phyloP scores from a whole-genome alignment of 2,797 vertebrate species.

The Cottoperca gobio region DNA sequence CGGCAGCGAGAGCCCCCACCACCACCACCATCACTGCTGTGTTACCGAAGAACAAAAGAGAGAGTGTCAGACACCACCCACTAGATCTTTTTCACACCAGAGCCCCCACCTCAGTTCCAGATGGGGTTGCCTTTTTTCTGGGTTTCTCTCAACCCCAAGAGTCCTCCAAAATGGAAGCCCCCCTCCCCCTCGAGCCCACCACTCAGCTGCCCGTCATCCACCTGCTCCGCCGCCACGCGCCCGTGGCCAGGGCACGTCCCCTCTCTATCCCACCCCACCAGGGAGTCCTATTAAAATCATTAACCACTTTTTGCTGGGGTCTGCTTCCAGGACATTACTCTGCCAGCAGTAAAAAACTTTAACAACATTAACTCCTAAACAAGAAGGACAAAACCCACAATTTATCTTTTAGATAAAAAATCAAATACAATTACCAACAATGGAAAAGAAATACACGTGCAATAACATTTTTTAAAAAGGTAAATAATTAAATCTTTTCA shows the following conservation, averaged over 20 bases:
- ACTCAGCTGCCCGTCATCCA: conserved; percentile 89
- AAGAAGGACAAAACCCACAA: conserved; percentile 19
- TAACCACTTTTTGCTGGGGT: conserved; percentile 75
- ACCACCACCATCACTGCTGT: conserved; percentile 82
- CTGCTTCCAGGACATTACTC: conserved; percentile 65
- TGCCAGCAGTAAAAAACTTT: conserved; percentile 62
- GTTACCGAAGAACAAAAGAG: conserved; percentile 89
- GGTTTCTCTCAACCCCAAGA: conserved; percentile 87
- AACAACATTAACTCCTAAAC: conserved; percentile 51
- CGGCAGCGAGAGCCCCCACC: conserved; percentile 71
- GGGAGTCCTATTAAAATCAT: conserved; percentile 83
- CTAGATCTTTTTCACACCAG: conserved; percentile 88
- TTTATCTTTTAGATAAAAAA: conserved; percentile 16
- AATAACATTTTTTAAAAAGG: neutral
- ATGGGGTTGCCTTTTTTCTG: conserved; percentile 86
- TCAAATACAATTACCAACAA: neutral
- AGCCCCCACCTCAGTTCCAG: conserved; percentile 87
- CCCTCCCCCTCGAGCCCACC: conserved; percentile 75
- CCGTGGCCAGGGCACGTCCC: conserved; percentile 79
- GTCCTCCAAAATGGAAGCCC: conserved; percentile 85
- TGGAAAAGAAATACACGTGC: neutral
- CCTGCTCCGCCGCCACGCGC: conserved; percentile 87
- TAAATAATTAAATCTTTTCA: no score
- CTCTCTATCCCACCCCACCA: conserved; percentile 66
- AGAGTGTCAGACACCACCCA: conserved; percentile 90